Evolutionary conservation across 2,888 invertebrate genomes (phyloP).

Genomic region (Ophonus ardosiacus): DNA sequence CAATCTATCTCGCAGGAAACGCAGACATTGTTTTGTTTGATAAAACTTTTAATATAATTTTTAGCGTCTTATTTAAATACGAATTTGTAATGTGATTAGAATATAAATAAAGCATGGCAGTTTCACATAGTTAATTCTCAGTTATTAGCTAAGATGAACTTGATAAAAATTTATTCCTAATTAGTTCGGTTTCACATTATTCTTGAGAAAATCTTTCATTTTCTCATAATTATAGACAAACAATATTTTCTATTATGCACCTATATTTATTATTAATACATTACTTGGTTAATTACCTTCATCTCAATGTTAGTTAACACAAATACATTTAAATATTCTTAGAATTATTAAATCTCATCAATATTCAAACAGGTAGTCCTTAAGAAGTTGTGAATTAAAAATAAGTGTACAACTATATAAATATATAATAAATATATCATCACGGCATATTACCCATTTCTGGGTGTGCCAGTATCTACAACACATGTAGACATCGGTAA

Average conservation of each 20-base stretch:
- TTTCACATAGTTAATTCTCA: constrained; percentile 30
- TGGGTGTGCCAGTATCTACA: too few relatives aligned
- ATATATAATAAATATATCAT: too few relatives aligned
- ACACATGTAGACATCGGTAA: too few relatives aligned
- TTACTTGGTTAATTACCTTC: neutral
- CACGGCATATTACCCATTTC: too few relatives aligned
- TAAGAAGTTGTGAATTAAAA: too few relatives aligned
- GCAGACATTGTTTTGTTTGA: constrained; percentile 18
- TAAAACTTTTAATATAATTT: constrained; percentile 23
- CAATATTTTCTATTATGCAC: constrained; percentile 25
- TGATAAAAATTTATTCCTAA: constrained; percentile 38
- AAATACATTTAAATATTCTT: neutral
- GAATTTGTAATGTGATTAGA: constrained; percentile 6
- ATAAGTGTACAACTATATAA: too few relatives aligned
- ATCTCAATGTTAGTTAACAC: neutral
- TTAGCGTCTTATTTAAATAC: neutral
- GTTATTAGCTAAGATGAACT: constrained; percentile 29
- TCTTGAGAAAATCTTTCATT: constrained; percentile 25
- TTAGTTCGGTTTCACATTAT: constrained; percentile 28
- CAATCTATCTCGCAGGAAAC: constrained; percentile 29
- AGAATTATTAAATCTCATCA: neutral
- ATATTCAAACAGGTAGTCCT: neutral
- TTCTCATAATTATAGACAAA: constrained; percentile 25
- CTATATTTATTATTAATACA: neutral
- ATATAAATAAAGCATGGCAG: neutral